Conservation (phyloP, 2,113 vertebrate genomes). For the Alouatta palliata region DNA sequence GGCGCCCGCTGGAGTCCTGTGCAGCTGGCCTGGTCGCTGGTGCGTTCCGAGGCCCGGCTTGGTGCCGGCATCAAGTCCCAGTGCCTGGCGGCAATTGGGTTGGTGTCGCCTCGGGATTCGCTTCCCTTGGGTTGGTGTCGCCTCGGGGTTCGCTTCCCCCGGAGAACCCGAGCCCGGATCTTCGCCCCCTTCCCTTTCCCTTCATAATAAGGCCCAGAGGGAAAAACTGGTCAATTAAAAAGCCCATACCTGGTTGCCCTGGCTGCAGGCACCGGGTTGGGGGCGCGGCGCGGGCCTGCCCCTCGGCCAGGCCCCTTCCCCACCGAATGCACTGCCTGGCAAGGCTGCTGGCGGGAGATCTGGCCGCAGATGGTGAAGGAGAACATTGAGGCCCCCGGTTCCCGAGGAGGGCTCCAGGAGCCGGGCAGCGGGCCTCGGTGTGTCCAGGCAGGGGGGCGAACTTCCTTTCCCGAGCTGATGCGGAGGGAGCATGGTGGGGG, state of each 20-base stretch:
- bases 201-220: conserved; percentile 59
- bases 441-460: background rate
- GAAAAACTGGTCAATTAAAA: conserved; percentile 58
- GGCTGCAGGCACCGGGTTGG: background rate
- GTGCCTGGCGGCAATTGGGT: conserved; percentile 40
- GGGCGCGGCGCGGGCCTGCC: background rate
- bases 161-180: background rate
- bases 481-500: conserved; percentile 17
- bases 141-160: conserved; percentile 45
- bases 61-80: conserved; percentile 5
- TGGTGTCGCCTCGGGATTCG: no score
- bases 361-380: background rate
- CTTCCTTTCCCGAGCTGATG: background rate
- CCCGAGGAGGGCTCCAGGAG: background rate
- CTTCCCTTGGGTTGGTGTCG: no score
- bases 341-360: background rate
- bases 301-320: background rate
- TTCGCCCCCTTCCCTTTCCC: background rate
- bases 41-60: background rate
- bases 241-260: conserved; percentile 40
- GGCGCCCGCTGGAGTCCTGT: background rate
- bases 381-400: accelerated
- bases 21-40: background rate
- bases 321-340: background rate
- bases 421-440: background rate